A percentile compares a stretch with the other conserved stretches of the same genome.
These are phyloP conservation scores for Poliocrania exsul DNA, from an alignment of 2,797 vertebrate species.

Conservation along the genomic window DNA sequence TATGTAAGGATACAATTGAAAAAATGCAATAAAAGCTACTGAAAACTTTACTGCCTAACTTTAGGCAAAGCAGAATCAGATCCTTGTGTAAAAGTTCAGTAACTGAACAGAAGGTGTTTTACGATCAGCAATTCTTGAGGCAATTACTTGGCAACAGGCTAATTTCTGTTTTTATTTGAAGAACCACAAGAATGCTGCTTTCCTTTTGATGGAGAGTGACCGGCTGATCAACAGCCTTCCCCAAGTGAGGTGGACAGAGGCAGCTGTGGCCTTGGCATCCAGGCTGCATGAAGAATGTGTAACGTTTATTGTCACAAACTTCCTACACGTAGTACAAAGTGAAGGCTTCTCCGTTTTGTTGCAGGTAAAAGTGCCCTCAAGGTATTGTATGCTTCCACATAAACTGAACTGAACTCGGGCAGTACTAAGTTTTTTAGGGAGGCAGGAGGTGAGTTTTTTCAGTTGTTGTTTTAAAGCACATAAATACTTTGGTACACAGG, in stretches of 20 bases:
- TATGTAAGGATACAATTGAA: not conserved
- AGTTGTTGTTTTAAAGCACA: not conserved
- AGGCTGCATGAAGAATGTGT: conserved; percentile 88
- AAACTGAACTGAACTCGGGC: not conserved
- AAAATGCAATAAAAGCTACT: not conserved
- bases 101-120: not conserved
- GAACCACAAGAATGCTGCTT: conserved; percentile 86
- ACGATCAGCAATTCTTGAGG: not conserved
- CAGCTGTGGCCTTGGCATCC: conserved; percentile 81
- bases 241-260: conserved; percentile 92
- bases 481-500: not conserved
- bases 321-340: conserved; percentile 81
- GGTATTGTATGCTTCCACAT: not conserved
- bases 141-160: not conserved
- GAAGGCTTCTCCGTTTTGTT: conserved; percentile 85
- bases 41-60: not conserved
- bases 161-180: conserved; percentile 70
- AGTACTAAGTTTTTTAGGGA: not conserved
- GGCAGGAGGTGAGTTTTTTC: not conserved
- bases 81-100: not conserved
- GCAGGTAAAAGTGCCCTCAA: conserved; percentile 78
- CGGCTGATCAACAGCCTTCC: conserved; percentile 88
- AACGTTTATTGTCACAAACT: conserved; percentile 82
- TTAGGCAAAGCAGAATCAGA: not conserved
- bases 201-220: conserved; percentile 87